Conservation (phyloP, 2,797 vertebrate genomes). For the Allobates femoralis region DNA sequence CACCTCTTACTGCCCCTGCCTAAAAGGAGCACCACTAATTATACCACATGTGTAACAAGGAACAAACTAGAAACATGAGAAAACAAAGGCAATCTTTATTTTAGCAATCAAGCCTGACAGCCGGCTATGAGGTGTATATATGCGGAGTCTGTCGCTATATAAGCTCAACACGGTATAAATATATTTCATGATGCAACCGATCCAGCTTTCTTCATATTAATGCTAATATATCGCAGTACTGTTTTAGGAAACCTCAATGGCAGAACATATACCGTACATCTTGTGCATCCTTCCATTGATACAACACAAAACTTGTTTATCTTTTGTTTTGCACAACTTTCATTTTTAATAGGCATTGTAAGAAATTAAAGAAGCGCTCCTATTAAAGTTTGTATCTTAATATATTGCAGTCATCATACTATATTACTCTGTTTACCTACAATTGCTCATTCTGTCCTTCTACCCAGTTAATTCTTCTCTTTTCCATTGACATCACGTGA, state of each 20-base stretch:
- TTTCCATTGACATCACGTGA: too few relatives aligned
- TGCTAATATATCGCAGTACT: neutral
- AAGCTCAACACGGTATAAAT: neutral
- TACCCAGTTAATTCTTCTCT: too few relatives aligned
- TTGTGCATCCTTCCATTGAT: too few relatives aligned
- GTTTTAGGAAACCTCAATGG: neutral
- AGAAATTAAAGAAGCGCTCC: too few relatives aligned
- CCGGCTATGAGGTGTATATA: neutral
- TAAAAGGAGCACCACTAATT: constrained; percentile 47
- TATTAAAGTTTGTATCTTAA: too few relatives aligned
- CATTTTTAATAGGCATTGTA: too few relatives aligned
- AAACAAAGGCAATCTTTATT: constrained; percentile 37
- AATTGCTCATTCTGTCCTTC: too few relatives aligned
- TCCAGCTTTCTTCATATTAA: neutral
- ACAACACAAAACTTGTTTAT: too few relatives aligned
- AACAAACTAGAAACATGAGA: neutral
- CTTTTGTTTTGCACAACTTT: too few relatives aligned
- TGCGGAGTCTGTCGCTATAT: neutral
- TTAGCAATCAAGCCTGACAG: neutral
- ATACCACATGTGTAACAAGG: constrained; percentile 47
- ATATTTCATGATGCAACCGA: neutral
- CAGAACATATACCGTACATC: neutral
- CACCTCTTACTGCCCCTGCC: constrained; percentile 38
- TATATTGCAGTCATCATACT: too few relatives aligned
- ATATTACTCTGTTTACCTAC: too few relatives aligned